These are phyloP conservation scores for Spinus olivaceus DNA, from an alignment of 2,797 vertebrate genomes.

Conservation along the genomic window DNA sequence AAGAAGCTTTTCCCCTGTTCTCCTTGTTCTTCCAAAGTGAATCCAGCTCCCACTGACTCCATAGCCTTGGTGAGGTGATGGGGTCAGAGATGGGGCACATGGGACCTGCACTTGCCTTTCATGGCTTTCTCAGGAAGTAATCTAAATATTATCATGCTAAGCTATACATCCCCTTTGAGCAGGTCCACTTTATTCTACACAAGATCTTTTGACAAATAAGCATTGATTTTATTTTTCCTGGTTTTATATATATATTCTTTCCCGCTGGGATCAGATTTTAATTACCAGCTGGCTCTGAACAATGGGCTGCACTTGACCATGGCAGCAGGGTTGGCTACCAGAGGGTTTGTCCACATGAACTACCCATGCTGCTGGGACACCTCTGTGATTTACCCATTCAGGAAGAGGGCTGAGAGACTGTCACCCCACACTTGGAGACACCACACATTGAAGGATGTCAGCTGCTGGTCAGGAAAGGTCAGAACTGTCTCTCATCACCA, in stretches of 20 bases:
- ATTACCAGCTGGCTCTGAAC: not conserved
- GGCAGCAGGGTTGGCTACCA: not conserved
- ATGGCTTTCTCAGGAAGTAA: not conserved
- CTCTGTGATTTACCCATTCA: not conserved
- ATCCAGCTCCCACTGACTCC: not conserved
- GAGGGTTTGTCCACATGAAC: not conserved
- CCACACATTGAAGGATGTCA: not conserved
- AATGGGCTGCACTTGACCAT: not conserved
- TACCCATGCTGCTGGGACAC: not conserved
- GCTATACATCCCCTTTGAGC: not conserved
- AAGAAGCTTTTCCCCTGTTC: not conserved
- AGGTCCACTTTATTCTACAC: not conserved
- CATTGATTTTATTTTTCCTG: not conserved
- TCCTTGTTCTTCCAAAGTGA: not conserved
- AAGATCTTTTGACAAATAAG: not conserved
- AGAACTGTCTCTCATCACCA: not conserved
- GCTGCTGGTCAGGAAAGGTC: not conserved
- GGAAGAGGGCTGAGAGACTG: not conserved
- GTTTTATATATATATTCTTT: not conserved
- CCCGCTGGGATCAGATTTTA: not conserved
- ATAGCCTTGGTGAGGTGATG: not conserved
- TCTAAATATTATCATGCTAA: not conserved
- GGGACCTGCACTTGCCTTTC: not conserved
- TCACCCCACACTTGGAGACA: not conserved
- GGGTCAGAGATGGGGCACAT: not conserved